Evolutionary conservation across 2,888 invertebrate genomes (phyloP), one percentile per base, ranked within the genome.

Genomic region (Diplolepis rosae): DNA sequence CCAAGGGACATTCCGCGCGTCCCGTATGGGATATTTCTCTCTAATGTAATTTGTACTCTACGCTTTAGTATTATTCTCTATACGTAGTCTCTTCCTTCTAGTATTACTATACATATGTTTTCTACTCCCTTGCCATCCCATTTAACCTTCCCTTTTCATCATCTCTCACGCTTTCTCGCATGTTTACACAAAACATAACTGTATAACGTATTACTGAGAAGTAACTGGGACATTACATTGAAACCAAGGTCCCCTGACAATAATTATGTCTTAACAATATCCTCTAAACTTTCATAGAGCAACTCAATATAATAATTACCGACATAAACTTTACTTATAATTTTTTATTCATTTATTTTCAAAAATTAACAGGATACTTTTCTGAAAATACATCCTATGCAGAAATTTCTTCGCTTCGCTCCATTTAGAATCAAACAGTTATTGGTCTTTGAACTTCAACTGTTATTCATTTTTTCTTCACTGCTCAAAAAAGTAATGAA

Each of bases 131-230:
- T 75, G 69, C 71, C 76, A 61, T 72, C 70, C 71, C 70, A 66
- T 73, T 72, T 74, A 73, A 69, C 69, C 66, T 51, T 30, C 66
- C 56, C 48, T 66, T 39, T 51, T 18, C 65, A 66, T 51, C 48
- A 51, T 61, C 66, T 51, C 69, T 69, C 27, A 45, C 68, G 35
- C 75, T 74, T 65, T 73, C 75, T 73, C 69, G 69, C 74, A 69
- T 71, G 76, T 76, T 74, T 72, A 72, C 35, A 61, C 56, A 45
- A 13, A 61, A 61, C 35, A 24, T 61, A 61, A 39, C 81, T 80
- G 81, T 77, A 83, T 87, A 86, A 87, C 82, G 82, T 82, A 87
- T 87, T 83, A 84, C 84, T 76, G 67, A 73, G 75, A 82, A 83
- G 83, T 83, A 82, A 82, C 77, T 74, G 77, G 78, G 74, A 69